Percentiles rank a stretch among this genome's conserved stretches.
phyloP scores from a whole-genome alignment of 1,140 invertebrate species.

The Bursaphelenchus mucronatus region DNA sequence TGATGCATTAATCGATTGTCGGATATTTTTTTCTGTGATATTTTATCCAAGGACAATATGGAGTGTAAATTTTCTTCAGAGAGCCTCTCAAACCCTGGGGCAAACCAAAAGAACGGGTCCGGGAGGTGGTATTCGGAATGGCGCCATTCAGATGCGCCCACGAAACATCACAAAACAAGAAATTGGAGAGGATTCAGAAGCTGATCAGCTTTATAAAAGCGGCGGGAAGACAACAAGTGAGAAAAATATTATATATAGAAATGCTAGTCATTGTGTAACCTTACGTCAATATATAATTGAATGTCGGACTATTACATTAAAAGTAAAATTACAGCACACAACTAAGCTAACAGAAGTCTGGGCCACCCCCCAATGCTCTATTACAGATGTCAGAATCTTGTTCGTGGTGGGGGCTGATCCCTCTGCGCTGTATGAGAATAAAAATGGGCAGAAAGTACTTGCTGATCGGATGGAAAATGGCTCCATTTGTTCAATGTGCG shows the following conservation, averaged over 20 bases:
- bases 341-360: constrained; percentile 44
- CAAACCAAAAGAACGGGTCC: too few species aligned
- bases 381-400: constrained; percentile 50
- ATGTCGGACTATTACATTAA: constrained; percentile 1
- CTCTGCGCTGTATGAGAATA: constrained; percentile 35
- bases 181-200: constrained; percentile 39
- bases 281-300: constrained; percentile 10
- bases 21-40: too few species aligned
- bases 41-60: too few species aligned
- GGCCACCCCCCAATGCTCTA: constrained; percentile 47
- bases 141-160: constrained; percentile 38
- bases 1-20: too few species aligned
- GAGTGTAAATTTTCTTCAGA: too few species aligned
- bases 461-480: constrained; percentile 36
- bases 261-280: constrained; percentile 1
- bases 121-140: too few species aligned
- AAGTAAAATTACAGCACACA: constrained; percentile 39
- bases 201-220: constrained; percentile 47
- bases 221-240: constrained; percentile 39
- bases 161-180: constrained; percentile 42
- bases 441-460: constrained; percentile 41
- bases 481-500: constrained; percentile 25
- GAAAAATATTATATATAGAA: constrained; percentile 16
- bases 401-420: constrained; percentile 47
- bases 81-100: too few species aligned